Evolutionary conservation across 2,888 invertebrate species (phyloP).

Genomic region (Coleophora deauratella): DNA sequence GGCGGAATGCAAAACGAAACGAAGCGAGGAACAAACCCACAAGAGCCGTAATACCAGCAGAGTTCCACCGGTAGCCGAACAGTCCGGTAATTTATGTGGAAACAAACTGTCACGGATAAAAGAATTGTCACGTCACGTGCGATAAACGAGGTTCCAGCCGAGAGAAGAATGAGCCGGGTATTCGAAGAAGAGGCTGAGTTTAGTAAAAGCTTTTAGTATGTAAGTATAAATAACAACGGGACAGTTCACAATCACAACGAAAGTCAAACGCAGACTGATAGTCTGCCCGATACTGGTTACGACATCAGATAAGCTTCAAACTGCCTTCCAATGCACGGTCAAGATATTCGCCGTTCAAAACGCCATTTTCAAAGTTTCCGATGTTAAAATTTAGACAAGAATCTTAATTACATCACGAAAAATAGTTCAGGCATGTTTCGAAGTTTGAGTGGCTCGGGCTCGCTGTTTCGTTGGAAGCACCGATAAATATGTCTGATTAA

Average conservation of each 20-base stretch:
- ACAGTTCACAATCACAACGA: slow-evolving; percentile 24
- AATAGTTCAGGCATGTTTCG: slow-evolving; percentile 40
- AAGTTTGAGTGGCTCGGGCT: slow-evolving; percentile 32
- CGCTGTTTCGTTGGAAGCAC: slow-evolving; percentile 29
- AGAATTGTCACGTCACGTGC: slow-evolving; percentile 58
- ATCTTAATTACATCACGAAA: slow-evolving; percentile 49
- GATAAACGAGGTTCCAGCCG: slow-evolving; percentile 41
- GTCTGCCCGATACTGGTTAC: slow-evolving; percentile 41
- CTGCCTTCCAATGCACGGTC: no score
- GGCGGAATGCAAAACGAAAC: slow-evolving; percentile 67
- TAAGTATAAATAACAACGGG: slow-evolving; percentile 38
- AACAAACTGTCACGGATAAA: slow-evolving; percentile 55
- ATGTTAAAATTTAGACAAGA: slow-evolving; percentile 44
- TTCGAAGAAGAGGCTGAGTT: slow-evolving; percentile 27
- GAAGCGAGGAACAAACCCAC: slow-evolving; percentile 46
- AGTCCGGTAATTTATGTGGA: slow-evolving; percentile 57
- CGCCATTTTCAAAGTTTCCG: slow-evolving; percentile 1
- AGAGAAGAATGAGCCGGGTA: slow-evolving; percentile 33
- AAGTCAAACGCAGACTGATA: slow-evolving; percentile 44
- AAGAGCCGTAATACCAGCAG: slow-evolving; percentile 40
- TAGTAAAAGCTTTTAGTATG: slow-evolving; percentile 44
- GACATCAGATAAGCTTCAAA: slow-evolving; percentile 51
- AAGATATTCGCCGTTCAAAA: no score
- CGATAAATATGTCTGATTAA: slow-evolving; percentile 61
- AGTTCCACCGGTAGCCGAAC: slow-evolving; percentile 48